Evolutionary conservation across 2,888 invertebrate genomes (phyloP).

Genomic region (Oconnorella tubifera): DNA sequence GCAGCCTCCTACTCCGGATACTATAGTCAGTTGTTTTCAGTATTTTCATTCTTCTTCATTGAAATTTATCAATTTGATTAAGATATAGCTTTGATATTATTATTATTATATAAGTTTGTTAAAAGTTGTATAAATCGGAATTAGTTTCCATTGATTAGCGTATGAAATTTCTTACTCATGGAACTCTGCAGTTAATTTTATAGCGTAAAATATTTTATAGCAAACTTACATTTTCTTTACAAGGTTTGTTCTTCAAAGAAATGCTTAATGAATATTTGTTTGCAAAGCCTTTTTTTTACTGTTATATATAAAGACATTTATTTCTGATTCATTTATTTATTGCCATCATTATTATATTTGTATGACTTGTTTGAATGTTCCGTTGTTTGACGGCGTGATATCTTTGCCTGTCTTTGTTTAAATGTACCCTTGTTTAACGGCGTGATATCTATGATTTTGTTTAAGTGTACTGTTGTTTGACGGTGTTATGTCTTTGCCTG

Average conservation of each 20-base stretch:
- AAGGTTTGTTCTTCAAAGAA: too few relatives aligned
- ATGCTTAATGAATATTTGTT: too few relatives aligned
- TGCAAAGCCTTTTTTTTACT: too few relatives aligned
- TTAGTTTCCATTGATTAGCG: neutral
- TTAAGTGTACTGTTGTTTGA: slow-evolving; percentile 26
- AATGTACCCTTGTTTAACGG: slow-evolving; percentile 57
- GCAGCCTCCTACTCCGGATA: slow-evolving; percentile 2
- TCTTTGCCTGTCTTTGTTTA: slow-evolving; percentile 59
- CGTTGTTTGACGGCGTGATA: slow-evolving; percentile 62
- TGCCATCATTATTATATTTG: too few relatives aligned
- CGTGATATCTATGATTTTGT: slow-evolving; percentile 30
- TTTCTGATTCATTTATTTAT: too few relatives aligned
- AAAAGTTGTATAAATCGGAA: neutral
- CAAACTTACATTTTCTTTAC: too few relatives aligned
- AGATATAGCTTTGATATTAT: neutral
- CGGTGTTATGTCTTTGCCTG: slow-evolving; percentile 66
- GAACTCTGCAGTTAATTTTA: too few relatives aligned
- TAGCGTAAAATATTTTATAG: too few relatives aligned
- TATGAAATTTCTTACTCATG: neutral
- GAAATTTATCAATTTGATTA: too few relatives aligned
- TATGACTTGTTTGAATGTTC: slow-evolving; percentile 3
- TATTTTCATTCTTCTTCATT: slow-evolving; percentile 13
- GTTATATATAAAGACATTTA: too few relatives aligned
- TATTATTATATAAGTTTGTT: slow-evolving; percentile 2
- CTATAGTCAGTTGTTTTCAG: neutral